phyloP scores from a whole-genome alignment of 2,888 invertebrate species.

The Subacronicta megacephala region DNA sequence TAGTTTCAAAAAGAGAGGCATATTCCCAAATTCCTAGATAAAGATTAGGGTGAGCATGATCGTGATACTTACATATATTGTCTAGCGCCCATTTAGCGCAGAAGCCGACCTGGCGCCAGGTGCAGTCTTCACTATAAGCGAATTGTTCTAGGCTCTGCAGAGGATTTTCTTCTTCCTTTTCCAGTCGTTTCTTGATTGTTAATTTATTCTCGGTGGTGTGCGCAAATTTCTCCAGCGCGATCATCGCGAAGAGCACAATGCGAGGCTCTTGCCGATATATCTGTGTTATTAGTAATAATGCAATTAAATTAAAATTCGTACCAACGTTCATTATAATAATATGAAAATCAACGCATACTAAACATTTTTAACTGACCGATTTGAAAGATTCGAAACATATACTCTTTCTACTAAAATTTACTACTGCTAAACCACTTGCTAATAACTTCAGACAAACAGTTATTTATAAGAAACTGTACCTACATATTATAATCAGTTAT shows the following conservation, averaged over 20 bases:
- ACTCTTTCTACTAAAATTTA: too few species aligned
- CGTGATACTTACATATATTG: slow-evolving; percentile 91
- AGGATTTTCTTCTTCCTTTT: slow-evolving; percentile 90
- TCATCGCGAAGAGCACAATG: slow-evolving; percentile 95
- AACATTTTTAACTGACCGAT: too few species aligned
- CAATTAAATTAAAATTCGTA: too few species aligned
- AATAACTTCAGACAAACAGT: too few species aligned
- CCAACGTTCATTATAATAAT: too few species aligned
- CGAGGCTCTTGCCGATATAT: slow-evolving; percentile 90
- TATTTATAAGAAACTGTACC: too few species aligned
- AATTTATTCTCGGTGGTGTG: slow-evolving; percentile 97
- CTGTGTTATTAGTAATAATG: too few species aligned
- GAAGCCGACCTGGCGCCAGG: slow-evolving; percentile 96
- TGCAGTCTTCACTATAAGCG: slow-evolving; percentile 90
- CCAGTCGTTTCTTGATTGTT: slow-evolving; percentile 92
- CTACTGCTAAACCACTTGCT: too few species aligned
- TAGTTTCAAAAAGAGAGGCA: not conserved
- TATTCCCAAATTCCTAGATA: too few species aligned
- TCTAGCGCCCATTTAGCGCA: slow-evolving; percentile 98
- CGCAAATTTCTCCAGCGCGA: slow-evolving; percentile 97
- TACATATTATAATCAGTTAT: too few species aligned
- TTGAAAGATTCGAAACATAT: too few species aligned
- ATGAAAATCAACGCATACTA: too few species aligned
- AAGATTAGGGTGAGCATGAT: not conserved
- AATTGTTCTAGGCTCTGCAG: slow-evolving; percentile 92